Base-by-base conservation (phyloP, 1,140 invertebrate species). In the Cyclina sinensis region DNA sequence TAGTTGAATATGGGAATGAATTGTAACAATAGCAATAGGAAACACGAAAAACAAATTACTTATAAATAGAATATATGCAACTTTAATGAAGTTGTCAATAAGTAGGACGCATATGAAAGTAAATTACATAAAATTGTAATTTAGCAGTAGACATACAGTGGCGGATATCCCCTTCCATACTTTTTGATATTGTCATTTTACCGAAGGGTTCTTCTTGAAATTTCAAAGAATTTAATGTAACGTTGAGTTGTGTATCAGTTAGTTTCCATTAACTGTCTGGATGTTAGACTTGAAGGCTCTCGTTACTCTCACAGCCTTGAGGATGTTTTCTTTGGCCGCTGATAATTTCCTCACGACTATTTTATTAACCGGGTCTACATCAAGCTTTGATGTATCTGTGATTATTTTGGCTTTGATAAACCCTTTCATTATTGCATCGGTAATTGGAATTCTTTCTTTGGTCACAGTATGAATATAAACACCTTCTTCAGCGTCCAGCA, bases 361-460 rank as follows among this genome's bases (percentile, higher is more conserved):
- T 68, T 92, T 91, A 90, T 95, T 95, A 65, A 92, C 90, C 12
- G 94, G 94, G 81, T 94, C 92, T 62, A 95, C 93, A 74, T 95
- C 93, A 21, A 95, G 65, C 27, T 92, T 92, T 16, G 90, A 93
- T 16, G 93, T 91, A 86, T 95, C 93, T 5, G 91, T 92, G 7
- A 95, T 89, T 7, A 95, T 88, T 74, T 92, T 91, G 1, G 93
- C 95, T 90, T 95, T 95, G 68, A 95, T 94, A 89, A 94, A 95
- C 7, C 95, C 95, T 37, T 90, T 92, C 92, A 94, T 94, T 54
- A 95, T 95, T 74, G 95, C 95, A 18, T 95, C 94, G 14, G 92
- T 93, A 14, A 95, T 92, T 14, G 91, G 92, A 39, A 95, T 87
- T 62, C 89, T 91, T 37, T 94, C 92, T 11, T 89, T 82, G 18